Evolutionary conservation across 2,113 vertebrate species (phyloP), one percentile per base, ranked within the genome.

Genomic region (Hystrix brachyura): DNA sequence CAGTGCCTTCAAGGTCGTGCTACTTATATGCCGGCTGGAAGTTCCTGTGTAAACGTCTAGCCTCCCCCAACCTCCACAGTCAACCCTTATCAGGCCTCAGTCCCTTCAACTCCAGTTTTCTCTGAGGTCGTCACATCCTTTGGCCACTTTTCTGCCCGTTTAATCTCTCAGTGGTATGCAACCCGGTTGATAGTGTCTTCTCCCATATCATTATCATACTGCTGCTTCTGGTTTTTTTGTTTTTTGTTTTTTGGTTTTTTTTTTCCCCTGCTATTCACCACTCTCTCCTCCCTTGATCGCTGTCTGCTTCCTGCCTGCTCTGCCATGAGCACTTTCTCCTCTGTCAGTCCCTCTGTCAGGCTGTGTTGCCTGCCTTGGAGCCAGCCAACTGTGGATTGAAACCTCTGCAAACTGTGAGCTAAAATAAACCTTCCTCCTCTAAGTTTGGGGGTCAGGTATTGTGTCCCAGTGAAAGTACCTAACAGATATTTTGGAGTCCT

Each of bases 1-100:
- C 57, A 62, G 2, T 32, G 1, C n/a, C 9, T 34, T 90, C 82
- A 29, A n/a, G 55, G 74, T 59, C 51, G 57, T 29, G 15, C 46
- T 46, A 76, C 84, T 78, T 21, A 6, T 21, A 0, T 1, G 57
- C 19, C 2, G 6, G 10, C 65, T 74, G 23, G 2, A 43, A 55
- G 12, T 38, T 32, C 13, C 72, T 38, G 0, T 53, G 27, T 34
- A 18, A 29, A 48, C 57, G 83, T 34, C 14, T 17, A 4, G 60
- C 23, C 18, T 78, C n/a, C 5, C 7, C 0, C 5, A 25, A 25
- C 10, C 1, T 57, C 7, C 32, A 0, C 7, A 1, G 2, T 46
- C 72, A 59, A 43, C 72, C 59, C 15, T 32, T 32, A n/a, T 1
- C 32, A 23, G 3, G 25, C 57, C 27, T 74, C 74, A 17, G 1